A percentile compares a stretch with the other conserved stretches of the same genome.
These are phyloP conservation scores for Teinopalpus imperialis DNA, from an alignment of 2,888 invertebrate species.

Conservation along the genomic window DNA sequence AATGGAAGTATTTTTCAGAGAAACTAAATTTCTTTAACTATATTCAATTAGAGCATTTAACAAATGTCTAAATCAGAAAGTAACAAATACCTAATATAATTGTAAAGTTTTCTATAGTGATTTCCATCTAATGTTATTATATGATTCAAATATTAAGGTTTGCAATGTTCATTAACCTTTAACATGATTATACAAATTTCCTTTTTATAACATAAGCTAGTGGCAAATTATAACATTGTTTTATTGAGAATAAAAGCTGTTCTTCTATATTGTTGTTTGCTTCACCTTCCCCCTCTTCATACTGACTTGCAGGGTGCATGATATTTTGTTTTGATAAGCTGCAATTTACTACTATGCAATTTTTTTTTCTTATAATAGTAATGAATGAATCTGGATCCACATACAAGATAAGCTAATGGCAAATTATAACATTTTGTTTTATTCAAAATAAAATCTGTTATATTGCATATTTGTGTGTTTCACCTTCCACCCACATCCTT, in stretches of 20 bases:
- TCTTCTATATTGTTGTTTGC: conserved; percentile 64
- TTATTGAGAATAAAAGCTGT: conserved; percentile 77
- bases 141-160: conserved; percentile 52
- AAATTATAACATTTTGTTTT: conserved; percentile 80
- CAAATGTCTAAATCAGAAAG: conserved; percentile 20
- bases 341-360: no score
- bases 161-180: conserved; percentile 54
- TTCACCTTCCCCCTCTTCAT: conserved; percentile 51
- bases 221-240: conserved; percentile 78
- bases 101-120: conserved; percentile 18
- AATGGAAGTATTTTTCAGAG: conserved; percentile 69
- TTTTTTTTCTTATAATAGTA: no score
- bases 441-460: conserved; percentile 77
- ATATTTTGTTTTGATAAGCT: no score
- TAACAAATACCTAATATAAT: conserved; percentile 9
- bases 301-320: no score
- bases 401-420: no score
- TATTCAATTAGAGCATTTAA: conserved; percentile 42
- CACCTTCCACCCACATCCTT: conserved; percentile 49
- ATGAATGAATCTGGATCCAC: no score
- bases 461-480: conserved; percentile 62
- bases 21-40: conserved; percentile 44
- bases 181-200: conserved; percentile 55
- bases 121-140: conserved; percentile 28
- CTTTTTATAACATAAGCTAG: conserved; percentile 69